Percentiles rank a stretch among this genome's conserved stretches.
phyloP scores from a whole-genome alignment of 1,140 invertebrate genomes.

The Bursaphelenchus mucronatus region DNA sequence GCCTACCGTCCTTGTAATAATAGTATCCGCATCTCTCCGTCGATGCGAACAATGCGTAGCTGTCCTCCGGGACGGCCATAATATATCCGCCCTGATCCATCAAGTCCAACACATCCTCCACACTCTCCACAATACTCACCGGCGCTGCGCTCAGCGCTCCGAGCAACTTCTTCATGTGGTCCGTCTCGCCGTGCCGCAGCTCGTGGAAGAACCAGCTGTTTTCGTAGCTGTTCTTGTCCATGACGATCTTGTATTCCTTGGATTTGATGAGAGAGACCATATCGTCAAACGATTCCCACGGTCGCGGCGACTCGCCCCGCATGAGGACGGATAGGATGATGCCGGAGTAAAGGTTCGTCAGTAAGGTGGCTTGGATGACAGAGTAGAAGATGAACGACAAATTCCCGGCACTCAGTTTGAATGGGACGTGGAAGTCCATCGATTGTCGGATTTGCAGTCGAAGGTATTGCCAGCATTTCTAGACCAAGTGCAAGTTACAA shows the following conservation, averaged over 20 bases:
- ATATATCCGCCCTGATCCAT: conserved; percentile 43
- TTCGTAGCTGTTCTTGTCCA: conserved; percentile 39
- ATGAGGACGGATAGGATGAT: conserved; percentile 38
- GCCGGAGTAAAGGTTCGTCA: conserved; percentile 38
- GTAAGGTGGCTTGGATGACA: conserved; percentile 37
- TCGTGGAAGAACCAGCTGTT: conserved; percentile 33
- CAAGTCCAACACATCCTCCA: conserved; percentile 32
- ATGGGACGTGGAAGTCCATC: conserved; percentile 41
- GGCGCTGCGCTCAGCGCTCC: conserved; percentile 35
- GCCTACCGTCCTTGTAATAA: conserved; percentile 40
- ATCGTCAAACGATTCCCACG: conserved; percentile 38
- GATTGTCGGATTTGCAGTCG: conserved; percentile 38
- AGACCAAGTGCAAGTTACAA: not conserved
- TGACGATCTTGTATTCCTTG: conserved; percentile 37
- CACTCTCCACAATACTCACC: conserved; percentile 26
- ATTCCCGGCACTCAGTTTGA: conserved; percentile 33
- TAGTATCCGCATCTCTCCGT: conserved; percentile 40
- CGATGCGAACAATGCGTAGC: conserved; percentile 25
- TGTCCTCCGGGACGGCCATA: conserved; percentile 42
- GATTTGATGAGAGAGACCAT: conserved; percentile 28
- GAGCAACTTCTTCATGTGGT: conserved; percentile 32
- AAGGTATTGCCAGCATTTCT: conserved; percentile 44
- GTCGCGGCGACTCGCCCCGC: conserved; percentile 35
- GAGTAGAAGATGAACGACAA: conserved; percentile 40
- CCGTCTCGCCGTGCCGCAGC: conserved; percentile 25